Evolutionary conservation across 2,888 invertebrate species (phyloP).

Genomic region (Caenorhabditis afra): DNA sequence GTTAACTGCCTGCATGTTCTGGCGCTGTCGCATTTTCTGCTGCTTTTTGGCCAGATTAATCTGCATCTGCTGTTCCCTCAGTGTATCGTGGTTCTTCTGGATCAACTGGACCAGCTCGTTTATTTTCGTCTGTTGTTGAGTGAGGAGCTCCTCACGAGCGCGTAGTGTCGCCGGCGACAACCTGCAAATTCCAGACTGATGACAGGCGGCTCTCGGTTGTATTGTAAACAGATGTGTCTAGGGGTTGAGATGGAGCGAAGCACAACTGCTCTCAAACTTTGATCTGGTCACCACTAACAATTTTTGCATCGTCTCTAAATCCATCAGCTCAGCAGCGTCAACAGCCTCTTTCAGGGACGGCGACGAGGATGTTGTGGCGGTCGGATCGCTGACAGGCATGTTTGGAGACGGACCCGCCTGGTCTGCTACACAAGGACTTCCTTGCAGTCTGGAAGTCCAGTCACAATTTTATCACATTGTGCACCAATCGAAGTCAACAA

Average conservation of each 20-base stretch:
- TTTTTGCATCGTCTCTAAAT: slow-evolving; percentile 53
- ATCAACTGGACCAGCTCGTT: slow-evolving; percentile 73
- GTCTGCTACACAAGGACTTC: slow-evolving; percentile 63
- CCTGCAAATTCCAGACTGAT: slow-evolving; percentile 46
- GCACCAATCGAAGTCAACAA: not conserved
- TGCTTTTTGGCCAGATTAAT: slow-evolving; percentile 74
- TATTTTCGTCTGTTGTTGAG: slow-evolving; percentile 75
- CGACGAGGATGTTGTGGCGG: slow-evolving; percentile 25
- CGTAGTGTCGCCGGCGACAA: slow-evolving; percentile 63
- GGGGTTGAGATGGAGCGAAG: slow-evolving; percentile 4
- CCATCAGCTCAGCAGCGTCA: slow-evolving; percentile 36
- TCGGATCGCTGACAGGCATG: slow-evolving; percentile 57
- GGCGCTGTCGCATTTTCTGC: slow-evolving; percentile 45
- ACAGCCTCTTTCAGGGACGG: not conserved
- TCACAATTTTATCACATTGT: no score
- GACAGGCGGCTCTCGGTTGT: not conserved
- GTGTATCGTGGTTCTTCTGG: slow-evolving; percentile 71
- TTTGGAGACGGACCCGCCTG: slow-evolving; percentile 64
- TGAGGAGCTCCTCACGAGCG: slow-evolving; percentile 76
- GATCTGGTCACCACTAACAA: slow-evolving; percentile 49
- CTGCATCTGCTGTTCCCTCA: slow-evolving; percentile 77
- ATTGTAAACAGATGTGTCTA: slow-evolving; percentile 35
- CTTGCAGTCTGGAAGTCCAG: slow-evolving; percentile 39
- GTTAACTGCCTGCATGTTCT: slow-evolving; percentile 14
- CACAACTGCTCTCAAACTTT: slow-evolving; percentile 20